phyloP scores from a whole-genome alignment of 2,113 vertebrate species.

The Elachura formosa region DNA sequence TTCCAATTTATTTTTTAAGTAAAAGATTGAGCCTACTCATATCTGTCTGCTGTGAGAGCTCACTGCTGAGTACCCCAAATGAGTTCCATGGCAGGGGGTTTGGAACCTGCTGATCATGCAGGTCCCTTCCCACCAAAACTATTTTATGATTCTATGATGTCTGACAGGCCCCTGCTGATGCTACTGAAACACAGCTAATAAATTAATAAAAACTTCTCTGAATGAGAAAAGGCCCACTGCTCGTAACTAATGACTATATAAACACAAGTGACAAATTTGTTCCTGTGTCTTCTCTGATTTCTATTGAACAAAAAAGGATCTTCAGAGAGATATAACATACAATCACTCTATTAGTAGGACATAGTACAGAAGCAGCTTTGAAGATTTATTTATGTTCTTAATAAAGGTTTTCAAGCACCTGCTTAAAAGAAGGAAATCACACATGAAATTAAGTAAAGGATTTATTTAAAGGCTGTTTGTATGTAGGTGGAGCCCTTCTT shows the following conservation, averaged over 20 bases:
- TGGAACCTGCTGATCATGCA: not conserved
- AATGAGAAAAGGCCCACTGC: not conserved
- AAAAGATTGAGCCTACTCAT: not conserved
- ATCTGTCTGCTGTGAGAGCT: not conserved
- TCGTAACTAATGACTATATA: not conserved
- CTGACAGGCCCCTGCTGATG: not conserved
- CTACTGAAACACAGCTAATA: not conserved
- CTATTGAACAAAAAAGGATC: not conserved
- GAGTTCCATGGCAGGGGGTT: not conserved
- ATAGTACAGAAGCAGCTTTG: not conserved
- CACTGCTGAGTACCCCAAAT: not conserved
- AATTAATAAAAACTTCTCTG: not conserved
- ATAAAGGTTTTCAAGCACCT: not conserved
- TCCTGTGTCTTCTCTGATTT: not conserved
- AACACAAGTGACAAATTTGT: not conserved
- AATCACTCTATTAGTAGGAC: rapidly evolving
- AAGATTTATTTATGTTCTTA: not conserved
- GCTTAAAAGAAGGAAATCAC: not conserved
- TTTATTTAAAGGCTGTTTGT: not conserved
- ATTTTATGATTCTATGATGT: not conserved
- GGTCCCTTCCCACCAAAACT: not conserved
- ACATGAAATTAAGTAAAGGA: not conserved
- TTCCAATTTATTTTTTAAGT: not conserved
- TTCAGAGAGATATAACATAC: not conserved
- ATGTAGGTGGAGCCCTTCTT: not conserved